These are phyloP conservation scores for Oreocharis arfaki DNA, from an alignment of 2,113 vertebrate species.

Conservation along the genomic window DNA sequence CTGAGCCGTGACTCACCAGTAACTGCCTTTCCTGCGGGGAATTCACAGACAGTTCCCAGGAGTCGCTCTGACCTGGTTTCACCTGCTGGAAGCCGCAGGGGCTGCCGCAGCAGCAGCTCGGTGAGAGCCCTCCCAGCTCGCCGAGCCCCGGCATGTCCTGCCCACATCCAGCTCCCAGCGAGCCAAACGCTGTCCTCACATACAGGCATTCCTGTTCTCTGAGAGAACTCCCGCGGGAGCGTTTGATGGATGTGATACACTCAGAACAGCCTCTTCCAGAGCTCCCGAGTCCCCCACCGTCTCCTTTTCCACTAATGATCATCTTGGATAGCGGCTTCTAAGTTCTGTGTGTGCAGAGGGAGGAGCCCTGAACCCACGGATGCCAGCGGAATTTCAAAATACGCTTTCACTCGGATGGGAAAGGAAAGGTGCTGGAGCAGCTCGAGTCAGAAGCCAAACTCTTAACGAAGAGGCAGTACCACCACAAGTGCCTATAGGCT, in stretches of 20 bases:
- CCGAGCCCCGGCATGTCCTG: background rate
- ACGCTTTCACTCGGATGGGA: background rate
- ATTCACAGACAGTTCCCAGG: background rate
- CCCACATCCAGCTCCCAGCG: background rate
- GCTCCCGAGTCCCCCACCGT: accelerated
- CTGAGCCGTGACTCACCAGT: background rate
- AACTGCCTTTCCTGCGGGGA: background rate
- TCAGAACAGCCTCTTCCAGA: background rate
- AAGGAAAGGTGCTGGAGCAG: background rate
- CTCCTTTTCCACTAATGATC: background rate
- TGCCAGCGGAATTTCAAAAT: background rate
- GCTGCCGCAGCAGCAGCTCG: background rate
- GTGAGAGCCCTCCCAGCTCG: background rate
- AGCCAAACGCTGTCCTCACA: background rate
- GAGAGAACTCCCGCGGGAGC: background rate
- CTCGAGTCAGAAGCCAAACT: background rate
- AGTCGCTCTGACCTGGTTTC: background rate
- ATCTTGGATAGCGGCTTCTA: background rate
- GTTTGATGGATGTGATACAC: background rate
- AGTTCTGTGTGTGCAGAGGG: background rate
- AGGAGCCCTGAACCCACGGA: background rate
- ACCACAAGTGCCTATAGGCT: background rate
- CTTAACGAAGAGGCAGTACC: background rate
- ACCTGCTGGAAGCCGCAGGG: background rate
- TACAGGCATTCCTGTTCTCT: background rate